Base-by-base conservation (phyloP, 2,888 invertebrate genomes). In the Caenorhabditis zanzibari region DNA sequence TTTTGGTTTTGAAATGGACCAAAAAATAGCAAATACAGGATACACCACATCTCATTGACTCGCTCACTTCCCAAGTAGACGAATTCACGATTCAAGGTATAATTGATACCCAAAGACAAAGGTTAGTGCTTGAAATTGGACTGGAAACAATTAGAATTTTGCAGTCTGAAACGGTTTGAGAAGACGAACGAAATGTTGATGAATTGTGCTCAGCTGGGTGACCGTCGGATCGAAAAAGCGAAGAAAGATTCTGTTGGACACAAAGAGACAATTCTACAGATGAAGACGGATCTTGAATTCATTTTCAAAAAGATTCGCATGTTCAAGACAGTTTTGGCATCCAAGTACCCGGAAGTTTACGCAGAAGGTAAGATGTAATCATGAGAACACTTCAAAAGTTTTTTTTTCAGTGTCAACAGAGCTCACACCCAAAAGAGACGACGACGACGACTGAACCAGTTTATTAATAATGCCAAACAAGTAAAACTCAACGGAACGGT, bases 111-210 rank as follows among this genome's bases (percentile, higher is more conserved):
- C 91, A 91, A 75, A 86, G 87, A 59, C 86, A 90, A 71, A 86
- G 90, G 89, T 91, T 72, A 58, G 71, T n/a, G n/a, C n/a, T n/a
- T n/a, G 49, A 10, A 28, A 71, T 16, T 35, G 1, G 32, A n/a
- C 24, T 22, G 26, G 75, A 56, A 1, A 26, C 26, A 32, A 59
- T n/a, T 38, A 0, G 35, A 5, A n/a, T 47, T 19, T 32, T 90
- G 71, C 77, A 91, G 91, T 52, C 93, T 98, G 32, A 96, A 96
- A 91, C 94, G 98, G 74, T 99, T 98, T 93, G 98, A 98, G 92
- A 98, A 98, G 93, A 98, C 98, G 0, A 99, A 98, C 92, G 98
- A 99, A 94, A 99, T 98, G 98, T 93, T 99, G 38, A 95, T 96
- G 12, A 98, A 98, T 93, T 98, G 98, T 92, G 97, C 97, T 93